Conservation (phyloP, 1,140 invertebrate species). For the Solenopsis invicta region DNA sequence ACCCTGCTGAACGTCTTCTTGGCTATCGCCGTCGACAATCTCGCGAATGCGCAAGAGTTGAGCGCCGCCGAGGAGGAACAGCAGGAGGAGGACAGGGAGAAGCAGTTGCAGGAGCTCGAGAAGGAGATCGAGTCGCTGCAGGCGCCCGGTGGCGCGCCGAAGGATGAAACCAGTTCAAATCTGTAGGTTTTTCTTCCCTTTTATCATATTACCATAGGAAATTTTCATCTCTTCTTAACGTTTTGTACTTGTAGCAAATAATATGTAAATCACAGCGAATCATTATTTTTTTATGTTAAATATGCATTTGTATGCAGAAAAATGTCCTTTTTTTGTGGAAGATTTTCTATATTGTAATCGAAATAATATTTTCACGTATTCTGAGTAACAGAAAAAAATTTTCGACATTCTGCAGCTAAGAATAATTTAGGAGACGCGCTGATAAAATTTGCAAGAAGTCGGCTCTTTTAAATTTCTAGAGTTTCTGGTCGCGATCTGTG, state of each 20-base stretch:
- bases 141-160: slow-evolving; percentile 88
- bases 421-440: not conserved
- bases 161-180: slow-evolving; percentile 90
- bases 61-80: slow-evolving; percentile 99
- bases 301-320: not conserved
- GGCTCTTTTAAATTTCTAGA: not conserved
- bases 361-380: not conserved
- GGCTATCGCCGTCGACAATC: slow-evolving; percentile 99
- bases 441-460: not conserved
- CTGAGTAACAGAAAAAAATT: not conserved
- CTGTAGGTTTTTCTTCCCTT: slow-evolving; percentile 79
- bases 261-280: not conserved
- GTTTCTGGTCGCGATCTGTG: not conserved
- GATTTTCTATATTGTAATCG: not conserved
- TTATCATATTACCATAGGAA: not conserved
- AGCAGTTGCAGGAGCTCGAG: slow-evolving; percentile 94
- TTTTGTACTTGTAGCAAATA: not conserved
- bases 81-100: slow-evolving; percentile 97
- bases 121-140: slow-evolving; percentile 96
- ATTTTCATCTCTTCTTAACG: not conserved
- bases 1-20: slow-evolving; percentile 99
- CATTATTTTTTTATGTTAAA: not conserved
- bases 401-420: not conserved
- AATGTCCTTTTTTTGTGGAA: not conserved
- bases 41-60: slow-evolving; percentile 99